Evolutionary conservation across 2,888 invertebrate genomes (phyloP).

Genomic region (Hoplodrina blanda): DNA sequence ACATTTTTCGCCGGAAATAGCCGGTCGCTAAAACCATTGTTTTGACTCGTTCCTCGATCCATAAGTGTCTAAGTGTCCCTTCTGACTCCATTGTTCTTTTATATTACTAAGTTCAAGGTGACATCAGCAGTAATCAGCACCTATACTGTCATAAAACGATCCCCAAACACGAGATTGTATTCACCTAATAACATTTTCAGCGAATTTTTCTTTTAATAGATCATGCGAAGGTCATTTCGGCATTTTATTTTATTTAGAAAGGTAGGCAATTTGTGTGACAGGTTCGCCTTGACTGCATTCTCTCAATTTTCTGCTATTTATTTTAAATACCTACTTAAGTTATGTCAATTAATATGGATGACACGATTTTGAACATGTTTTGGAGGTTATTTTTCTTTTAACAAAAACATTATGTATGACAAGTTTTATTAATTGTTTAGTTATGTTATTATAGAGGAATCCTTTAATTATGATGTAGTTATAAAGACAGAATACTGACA

Average conservation of each 20-base stretch:
- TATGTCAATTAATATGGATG: slow-evolving; percentile 18
- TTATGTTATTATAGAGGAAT: background rate
- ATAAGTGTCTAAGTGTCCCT: slow-evolving; percentile 11
- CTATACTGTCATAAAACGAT: slow-evolving; percentile 43
- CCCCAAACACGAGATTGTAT: slow-evolving; percentile 41
- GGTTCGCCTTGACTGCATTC: slow-evolving; percentile 53
- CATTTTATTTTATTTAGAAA: slow-evolving; percentile 27
- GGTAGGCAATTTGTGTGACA: slow-evolving; percentile 17
- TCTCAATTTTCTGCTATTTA: slow-evolving; percentile 20
- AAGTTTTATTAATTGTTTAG: background rate
- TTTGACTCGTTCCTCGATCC: slow-evolving; percentile 16
- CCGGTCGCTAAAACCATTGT: slow-evolving; percentile 18
- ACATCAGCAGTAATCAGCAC: slow-evolving; percentile 29
- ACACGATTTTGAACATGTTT: slow-evolving; percentile 7
- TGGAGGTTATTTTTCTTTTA: slow-evolving; percentile 9
- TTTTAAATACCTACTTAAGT: slow-evolving; percentile 3
- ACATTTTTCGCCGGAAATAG: slow-evolving; percentile 6
- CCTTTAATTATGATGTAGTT: slow-evolving; percentile 7
- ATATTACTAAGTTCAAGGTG: slow-evolving; percentile 51
- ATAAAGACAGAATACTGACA: slow-evolving; percentile 5
- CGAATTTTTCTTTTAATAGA: slow-evolving; percentile 39
- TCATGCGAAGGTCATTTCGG: slow-evolving; percentile 38
- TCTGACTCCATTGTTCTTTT: slow-evolving; percentile 45
- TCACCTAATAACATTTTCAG: slow-evolving; percentile 27
- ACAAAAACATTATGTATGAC: background rate